Conservation (phyloP, 2,113 vertebrate genomes). For the Cnemophilus loriae region DNA sequence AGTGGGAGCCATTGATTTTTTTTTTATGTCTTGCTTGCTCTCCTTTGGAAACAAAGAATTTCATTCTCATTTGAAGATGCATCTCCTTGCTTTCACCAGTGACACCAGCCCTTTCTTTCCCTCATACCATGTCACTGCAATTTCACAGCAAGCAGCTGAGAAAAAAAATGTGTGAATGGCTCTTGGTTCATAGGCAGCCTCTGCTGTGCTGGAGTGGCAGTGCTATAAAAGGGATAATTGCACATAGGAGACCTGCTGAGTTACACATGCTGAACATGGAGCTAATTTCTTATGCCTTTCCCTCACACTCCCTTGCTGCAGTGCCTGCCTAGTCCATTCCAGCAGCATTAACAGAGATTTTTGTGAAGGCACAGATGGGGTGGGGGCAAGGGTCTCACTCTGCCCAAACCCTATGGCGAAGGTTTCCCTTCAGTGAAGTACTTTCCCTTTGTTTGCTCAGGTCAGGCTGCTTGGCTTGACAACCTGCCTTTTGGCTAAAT, state of each 20-base stretch:
- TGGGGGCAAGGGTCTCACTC: not conserved
- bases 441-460: not conserved
- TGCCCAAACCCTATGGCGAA: rapidly evolving
- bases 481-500: not conserved
- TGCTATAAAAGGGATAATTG: not conserved
- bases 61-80: not conserved
- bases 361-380: not conserved
- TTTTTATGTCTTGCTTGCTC: not conserved
- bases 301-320: rapidly evolving
- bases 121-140: not conserved
- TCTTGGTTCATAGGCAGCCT: not conserved
- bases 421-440: not conserved
- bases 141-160: not conserved
- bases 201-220: not conserved
- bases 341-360: not conserved
- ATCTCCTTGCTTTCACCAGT: rapidly evolving
- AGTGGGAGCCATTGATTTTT: not conserved
- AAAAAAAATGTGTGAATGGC: not conserved
- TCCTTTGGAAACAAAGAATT: not conserved
- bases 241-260: not conserved
- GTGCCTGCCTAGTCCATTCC: not conserved
- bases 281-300: not conserved
- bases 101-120: not conserved
- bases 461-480: not conserved
- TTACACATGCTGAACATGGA: not conserved